These are phyloP conservation scores for Graptemys geographica DNA, from an alignment of 2,797 vertebrate genomes.

Conservation along the genomic window DNA sequence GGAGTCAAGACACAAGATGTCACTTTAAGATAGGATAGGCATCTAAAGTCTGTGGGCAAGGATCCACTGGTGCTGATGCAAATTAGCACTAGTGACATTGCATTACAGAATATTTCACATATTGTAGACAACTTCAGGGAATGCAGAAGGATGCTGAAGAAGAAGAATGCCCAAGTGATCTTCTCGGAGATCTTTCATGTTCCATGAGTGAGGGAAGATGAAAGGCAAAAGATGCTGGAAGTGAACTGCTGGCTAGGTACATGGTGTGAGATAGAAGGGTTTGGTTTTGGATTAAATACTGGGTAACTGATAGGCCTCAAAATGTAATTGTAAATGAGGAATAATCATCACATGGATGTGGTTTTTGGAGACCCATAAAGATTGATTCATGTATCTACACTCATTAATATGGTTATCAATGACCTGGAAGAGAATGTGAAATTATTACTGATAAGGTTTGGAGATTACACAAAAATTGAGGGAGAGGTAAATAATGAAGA, in stretches of 20 bases:
- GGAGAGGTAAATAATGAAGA: background rate
- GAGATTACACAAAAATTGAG: background rate
- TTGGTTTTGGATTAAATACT: background rate
- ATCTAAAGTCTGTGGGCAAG: background rate
- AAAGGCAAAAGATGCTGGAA: background rate
- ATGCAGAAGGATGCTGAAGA: background rate
- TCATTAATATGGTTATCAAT: background rate
- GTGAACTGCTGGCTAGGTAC: background rate
- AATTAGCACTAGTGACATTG: background rate
- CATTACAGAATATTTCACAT: background rate
- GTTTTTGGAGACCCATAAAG: background rate
- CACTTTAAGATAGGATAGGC: background rate
- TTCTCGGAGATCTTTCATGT: background rate
- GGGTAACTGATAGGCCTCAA: background rate
- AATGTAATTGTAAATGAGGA: background rate
- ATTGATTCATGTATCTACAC: background rate
- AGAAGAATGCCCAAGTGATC: background rate
- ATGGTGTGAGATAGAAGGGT: background rate
- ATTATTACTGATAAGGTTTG: background rate
- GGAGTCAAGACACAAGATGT: too few species aligned
- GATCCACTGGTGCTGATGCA: background rate
- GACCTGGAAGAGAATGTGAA: background rate
- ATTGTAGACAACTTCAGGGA: background rate
- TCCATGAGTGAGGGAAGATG: background rate
- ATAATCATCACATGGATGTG: background rate